phyloP scores from a whole-genome alignment of 2,113 vertebrate species.

The Larimichthys crocea region DNA sequence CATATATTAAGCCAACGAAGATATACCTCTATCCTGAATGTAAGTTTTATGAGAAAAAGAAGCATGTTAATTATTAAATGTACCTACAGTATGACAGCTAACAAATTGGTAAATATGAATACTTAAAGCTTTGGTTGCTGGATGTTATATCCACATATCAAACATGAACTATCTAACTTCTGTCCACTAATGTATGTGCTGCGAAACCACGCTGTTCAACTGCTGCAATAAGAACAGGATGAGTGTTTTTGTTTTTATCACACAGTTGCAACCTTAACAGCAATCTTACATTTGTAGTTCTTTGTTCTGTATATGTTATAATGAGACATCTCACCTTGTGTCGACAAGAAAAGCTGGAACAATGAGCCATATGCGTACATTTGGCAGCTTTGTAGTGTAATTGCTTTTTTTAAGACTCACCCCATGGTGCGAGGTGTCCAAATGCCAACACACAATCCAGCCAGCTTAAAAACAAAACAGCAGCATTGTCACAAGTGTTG shows the following conservation, averaged over 20 bases:
- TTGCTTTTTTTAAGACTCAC: constrained; percentile 18
- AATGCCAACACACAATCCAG: constrained; percentile 46
- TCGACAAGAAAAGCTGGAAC: constrained; percentile 42
- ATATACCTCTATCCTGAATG: background rate
- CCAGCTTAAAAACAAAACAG: constrained; percentile 41
- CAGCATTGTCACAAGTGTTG: constrained; percentile 37
- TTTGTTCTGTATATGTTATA: constrained; percentile 50
- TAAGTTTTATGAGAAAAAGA: too few relatives aligned
- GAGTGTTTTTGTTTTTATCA: constrained; percentile 10
- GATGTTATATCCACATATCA: background rate
- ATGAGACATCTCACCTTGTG: constrained; percentile 51
- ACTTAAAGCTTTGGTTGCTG: background rate
- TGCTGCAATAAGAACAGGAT: background rate
- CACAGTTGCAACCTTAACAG: constrained; percentile 9
- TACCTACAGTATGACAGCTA: background rate
- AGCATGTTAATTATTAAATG: background rate
- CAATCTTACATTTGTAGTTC: constrained; percentile 19
- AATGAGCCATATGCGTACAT: constrained; percentile 53
- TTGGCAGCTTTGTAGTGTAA: constrained; percentile 50
- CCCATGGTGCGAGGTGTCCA: constrained; percentile 27
- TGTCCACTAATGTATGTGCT: background rate
- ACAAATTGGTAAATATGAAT: background rate
- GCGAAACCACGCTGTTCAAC: background rate
- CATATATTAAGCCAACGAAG: background rate
- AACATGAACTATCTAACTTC: background rate